Evolutionary conservation across 2,797 vertebrate species (phyloP), one percentile per base, ranked within the genome.

Genomic region (Xenopus petersii): DNA sequence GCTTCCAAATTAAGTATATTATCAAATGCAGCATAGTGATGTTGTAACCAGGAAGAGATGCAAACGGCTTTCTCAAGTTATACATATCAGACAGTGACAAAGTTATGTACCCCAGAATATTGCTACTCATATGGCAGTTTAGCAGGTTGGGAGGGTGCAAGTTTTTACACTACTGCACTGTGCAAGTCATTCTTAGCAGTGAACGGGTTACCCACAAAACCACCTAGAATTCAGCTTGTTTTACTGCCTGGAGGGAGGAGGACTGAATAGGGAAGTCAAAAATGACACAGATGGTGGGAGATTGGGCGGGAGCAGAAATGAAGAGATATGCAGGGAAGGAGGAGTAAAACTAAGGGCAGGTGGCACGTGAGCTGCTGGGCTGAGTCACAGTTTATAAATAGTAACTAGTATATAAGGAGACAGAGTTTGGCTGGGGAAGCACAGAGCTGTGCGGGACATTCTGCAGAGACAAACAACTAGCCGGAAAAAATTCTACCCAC

Each of bases 321-420:
- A 42, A 42, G 54, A 56, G 54, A 56, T 56, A 56, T 4, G 13
- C 54, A 56, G n/a, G 54, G 54, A 46, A 48, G 64, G 56, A 63
- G 71, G 74, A 73, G 71, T 70, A n/a, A 33, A 46, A n/a, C 36
- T 21, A 12, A 67, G 6, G 30, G 77, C 77, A 69, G 21, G 59
- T 67, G 60, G 61, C 67, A 70, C 56, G 71, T 70, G 60, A 79
- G 5, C 49, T 2, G 51, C 42, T 5, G 10, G 26, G 67, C 76
- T 81, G 74, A 76, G 73, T 82, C 79, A 77, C 73, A 0, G 62
- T 81, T 81, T 81, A 82, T 86, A 84, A 87, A 87, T 87, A 84
- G 81, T 80, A 75, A 67, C 12, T 73, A 79, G 81, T 85, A 86
- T 86, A 86, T 83, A 86, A 86, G 85, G 78, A 62, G 70, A 76